Percentiles rank a stretch among this genome's conserved stretches.
Conservation (phyloP, 1,140 invertebrate genomes). For the Euglossa dilemma region DNA sequence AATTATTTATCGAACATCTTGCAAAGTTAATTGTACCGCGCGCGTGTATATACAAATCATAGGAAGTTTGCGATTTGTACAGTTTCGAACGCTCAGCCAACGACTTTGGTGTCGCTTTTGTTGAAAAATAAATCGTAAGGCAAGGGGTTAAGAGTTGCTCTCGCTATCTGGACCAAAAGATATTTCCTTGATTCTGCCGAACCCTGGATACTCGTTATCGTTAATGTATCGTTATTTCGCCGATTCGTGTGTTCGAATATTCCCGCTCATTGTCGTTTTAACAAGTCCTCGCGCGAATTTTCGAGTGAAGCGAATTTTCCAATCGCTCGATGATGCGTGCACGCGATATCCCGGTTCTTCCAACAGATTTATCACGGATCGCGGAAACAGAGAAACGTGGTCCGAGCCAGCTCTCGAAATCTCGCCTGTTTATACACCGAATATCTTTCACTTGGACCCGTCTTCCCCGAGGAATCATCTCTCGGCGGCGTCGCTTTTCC, state of each 20-base stretch:
- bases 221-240: background rate
- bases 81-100: no score
- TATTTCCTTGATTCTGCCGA: no score
- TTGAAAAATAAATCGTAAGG: no score
- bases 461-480: background rate
- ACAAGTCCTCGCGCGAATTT: background rate
- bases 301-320: constrained; percentile 21
- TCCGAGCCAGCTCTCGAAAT: background rate
- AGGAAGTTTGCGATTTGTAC: no score
- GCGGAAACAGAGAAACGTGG: background rate
- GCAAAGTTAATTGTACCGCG: no score
- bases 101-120: no score
- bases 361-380: background rate
- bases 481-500: background rate
- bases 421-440: background rate
- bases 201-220: background rate
- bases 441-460: background rate
- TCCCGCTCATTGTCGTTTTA: no score
- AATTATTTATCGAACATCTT: no score
- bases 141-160: no score
- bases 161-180: no score
- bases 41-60: no score
- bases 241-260: background rate
- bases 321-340: background rate
- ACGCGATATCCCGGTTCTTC: background rate